Conservation (phyloP, 2,113 vertebrate species). For the Eretmochelys imbricata region DNA sequence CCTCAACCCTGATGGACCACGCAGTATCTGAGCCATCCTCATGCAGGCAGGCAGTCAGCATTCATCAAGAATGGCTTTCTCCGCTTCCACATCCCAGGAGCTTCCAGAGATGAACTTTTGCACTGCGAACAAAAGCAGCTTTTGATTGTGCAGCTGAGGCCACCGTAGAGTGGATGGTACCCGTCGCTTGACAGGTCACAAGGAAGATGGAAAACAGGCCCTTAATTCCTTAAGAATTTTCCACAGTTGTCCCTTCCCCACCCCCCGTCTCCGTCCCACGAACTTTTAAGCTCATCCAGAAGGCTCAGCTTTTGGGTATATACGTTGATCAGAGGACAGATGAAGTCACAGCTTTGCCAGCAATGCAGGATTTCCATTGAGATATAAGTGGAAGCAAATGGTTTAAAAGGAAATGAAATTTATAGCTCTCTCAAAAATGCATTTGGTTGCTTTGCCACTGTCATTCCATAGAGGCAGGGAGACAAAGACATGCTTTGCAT, state of each 20-base stretch:
- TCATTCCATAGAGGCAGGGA: background rate
- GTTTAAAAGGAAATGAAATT: constrained; percentile 78
- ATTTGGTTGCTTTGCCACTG: constrained; percentile 66
- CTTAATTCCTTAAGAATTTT: constrained; percentile 53
- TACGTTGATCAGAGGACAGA: constrained; percentile 11
- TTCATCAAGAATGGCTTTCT: background rate
- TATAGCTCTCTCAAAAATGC: constrained; percentile 62
- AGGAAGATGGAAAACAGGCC: constrained; percentile 43
- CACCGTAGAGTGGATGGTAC: background rate
- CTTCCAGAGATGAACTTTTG: constrained; percentile 7
- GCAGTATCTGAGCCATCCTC: background rate
- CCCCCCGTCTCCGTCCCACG: background rate
- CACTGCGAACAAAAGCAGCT: background rate
- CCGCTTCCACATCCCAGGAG: fast-evolving
- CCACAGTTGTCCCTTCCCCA: background rate
- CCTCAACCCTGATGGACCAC: background rate
- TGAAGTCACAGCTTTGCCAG: constrained; percentile 58
- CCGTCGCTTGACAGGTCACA: background rate
- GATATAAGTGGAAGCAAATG: constrained; percentile 80
- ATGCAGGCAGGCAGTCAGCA: background rate
- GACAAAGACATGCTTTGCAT: constrained; percentile 65
- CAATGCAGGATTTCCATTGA: constrained; percentile 62
- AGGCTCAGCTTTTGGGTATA: constrained; percentile 7
- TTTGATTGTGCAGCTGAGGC: background rate
- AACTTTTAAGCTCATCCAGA: constrained; percentile 49